Evolutionary conservation across 2,797 vertebrate species (phyloP), one percentile per base, ranked within the genome.

Genomic region (Epinephelus awoara): DNA sequence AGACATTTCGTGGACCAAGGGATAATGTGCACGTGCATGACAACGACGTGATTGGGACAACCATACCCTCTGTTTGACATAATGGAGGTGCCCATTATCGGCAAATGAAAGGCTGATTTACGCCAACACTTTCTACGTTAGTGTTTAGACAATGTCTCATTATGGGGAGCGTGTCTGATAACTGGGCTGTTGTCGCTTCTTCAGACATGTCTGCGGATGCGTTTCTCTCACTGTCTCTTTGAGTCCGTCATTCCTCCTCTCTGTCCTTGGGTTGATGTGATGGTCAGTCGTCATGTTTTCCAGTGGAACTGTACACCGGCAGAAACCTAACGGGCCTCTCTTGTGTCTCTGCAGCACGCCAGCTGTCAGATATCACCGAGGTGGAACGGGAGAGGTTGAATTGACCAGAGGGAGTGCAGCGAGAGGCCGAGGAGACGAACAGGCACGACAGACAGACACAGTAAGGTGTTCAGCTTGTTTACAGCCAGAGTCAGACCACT

Each of bases 11-110:
- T 86, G 80, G 86, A 83, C 71, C 1, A 2, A 54, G 66, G 88
- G 90, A 91, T 93, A 93, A 93, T 93, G 74, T 85, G 88, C 88
- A 93, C 0, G 75, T 92, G 83, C 67, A 83, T 46, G 57, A 63
- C 83, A 81, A 72, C 79, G 80, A 92, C 86, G 91, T 59, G 83
- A 88, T 78, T 6, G 19, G 80, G 77, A 89, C 88, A 90, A 92
- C 90, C 92, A 90, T 88, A 92, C 86, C 86, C 88, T 83, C 83
- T 90, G 86, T 93, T 91, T 87, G 81, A 80, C 88, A 86, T 74
- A 75, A 85, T 84, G 82, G 89, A 94, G 69, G 92, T 94, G 92
- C 88, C 85, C 91, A 94, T 94, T 93, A 94, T 82, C 77, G 59
- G 68, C 80, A 72, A 85, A 66, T 54, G 77, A 75, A 83, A 85